Percentiles rank a stretch among this genome's conserved stretches.
Evolutionary conservation across 2,113 vertebrate species (phyloP).

Genomic region (Dasyornis broadbenti): DNA sequence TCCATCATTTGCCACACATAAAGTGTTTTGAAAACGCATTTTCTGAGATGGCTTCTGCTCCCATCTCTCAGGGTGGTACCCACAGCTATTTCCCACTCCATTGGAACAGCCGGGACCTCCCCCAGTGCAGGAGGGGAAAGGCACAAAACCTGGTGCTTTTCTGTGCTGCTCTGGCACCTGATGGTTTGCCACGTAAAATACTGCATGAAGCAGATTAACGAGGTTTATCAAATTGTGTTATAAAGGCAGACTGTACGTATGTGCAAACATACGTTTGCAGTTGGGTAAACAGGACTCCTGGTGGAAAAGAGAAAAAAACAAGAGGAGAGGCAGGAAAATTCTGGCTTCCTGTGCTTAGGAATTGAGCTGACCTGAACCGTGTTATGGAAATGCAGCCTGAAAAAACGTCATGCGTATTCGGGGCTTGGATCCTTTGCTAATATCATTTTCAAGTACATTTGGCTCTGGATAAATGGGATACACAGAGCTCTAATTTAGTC

Average conservation of each 20-base stretch:
- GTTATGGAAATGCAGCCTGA: neutral
- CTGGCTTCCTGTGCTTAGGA: neutral
- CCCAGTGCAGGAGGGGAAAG: accelerated
- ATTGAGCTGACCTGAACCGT: neutral
- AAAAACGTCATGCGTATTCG: neutral
- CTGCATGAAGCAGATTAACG: neutral
- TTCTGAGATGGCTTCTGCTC: neutral
- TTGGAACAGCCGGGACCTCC: neutral
- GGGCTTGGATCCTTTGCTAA: neutral
- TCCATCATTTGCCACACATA: neutral
- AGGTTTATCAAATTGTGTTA: neutral
- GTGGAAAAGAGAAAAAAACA: neutral
- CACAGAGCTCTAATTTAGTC: neutral
- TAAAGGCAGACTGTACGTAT: neutral
- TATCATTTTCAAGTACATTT: conserved; percentile 7
- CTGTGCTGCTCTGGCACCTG: neutral
- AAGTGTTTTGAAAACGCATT: neutral
- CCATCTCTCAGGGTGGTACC: neutral
- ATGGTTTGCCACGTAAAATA: neutral
- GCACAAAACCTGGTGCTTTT: neutral
- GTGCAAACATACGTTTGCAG: neutral
- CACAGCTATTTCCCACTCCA: neutral
- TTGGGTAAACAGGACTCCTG: neutral
- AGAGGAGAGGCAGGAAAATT: neutral
- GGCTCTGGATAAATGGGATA: neutral